phyloP scores from a whole-genome alignment of 2,888 invertebrate genomes.

The Strigamia transsilvanica region DNA sequence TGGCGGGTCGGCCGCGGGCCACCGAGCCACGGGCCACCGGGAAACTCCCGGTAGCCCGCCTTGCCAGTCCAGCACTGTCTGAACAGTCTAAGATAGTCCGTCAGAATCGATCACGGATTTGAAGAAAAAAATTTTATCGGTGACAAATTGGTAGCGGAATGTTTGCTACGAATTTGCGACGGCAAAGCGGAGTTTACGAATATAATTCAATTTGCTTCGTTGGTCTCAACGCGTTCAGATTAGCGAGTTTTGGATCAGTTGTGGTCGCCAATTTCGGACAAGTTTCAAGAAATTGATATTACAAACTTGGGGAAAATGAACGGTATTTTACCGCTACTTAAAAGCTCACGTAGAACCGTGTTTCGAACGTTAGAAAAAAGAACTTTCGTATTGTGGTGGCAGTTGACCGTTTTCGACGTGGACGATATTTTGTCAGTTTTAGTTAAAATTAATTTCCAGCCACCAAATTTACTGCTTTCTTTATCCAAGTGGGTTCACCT shows the following conservation, averaged over 20 bases:
- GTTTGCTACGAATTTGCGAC: conserved; percentile 71
- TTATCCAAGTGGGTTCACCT: conserved; percentile 70
- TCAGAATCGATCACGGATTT: conserved; percentile 58
- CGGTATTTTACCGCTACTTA: conserved; percentile 69
- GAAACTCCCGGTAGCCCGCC: too few relatives aligned
- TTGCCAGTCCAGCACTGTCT: too few relatives aligned
- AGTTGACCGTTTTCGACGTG: conserved; percentile 60
- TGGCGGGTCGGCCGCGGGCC: too few relatives aligned
- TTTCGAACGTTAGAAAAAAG: conserved; percentile 71
- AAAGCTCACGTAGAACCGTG: conserved; percentile 71
- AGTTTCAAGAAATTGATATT: conserved; percentile 70
- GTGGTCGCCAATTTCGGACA: conserved; percentile 73
- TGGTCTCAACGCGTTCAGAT: conserved; percentile 67
- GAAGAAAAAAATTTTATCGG: conserved; percentile 62
- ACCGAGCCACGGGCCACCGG: too few relatives aligned
- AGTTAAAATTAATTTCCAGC: conserved; percentile 58
- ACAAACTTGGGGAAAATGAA: conserved; percentile 70
- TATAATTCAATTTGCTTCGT: conserved; percentile 70
- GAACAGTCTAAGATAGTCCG: conserved; percentile 62
- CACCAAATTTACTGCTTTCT: conserved; percentile 62
- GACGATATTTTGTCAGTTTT: conserved; percentile 60
- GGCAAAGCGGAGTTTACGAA: conserved; percentile 70
- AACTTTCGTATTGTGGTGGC: conserved; percentile 70
- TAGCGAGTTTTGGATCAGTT: conserved; percentile 71
- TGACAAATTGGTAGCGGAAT: conserved; percentile 70